Conservation (phyloP, 2,113 vertebrate species). For the Piliocolobus tephrosceles region DNA sequence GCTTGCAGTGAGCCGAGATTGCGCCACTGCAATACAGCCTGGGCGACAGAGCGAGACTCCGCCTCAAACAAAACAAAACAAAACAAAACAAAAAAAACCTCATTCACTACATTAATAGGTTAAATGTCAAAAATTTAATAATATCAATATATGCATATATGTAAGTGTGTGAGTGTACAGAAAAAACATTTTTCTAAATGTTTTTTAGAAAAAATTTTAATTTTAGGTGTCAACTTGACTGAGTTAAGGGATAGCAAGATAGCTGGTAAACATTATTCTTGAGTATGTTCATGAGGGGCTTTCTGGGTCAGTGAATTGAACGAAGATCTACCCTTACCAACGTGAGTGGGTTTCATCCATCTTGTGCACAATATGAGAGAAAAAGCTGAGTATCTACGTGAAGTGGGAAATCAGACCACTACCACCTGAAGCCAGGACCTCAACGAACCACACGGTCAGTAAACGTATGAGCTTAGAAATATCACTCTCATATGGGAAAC, state of each 20-base stretch:
- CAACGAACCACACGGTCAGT: background rate
- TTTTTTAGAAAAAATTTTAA: background rate
- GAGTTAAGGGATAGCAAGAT: background rate
- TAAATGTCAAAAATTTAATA: background rate
- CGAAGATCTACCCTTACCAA: background rate
- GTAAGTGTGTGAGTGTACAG: background rate
- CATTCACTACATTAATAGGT: background rate
- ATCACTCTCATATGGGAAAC: background rate
- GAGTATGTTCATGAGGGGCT: background rate
- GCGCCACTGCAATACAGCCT: rapidly evolving
- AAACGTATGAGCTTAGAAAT: background rate
- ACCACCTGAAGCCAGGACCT: too few species aligned
- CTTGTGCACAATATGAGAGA: background rate
- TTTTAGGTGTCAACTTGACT: background rate
- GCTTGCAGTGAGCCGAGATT: too few species aligned
- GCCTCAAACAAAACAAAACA: too few species aligned
- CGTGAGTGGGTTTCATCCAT: background rate
- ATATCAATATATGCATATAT: background rate
- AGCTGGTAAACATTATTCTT: background rate
- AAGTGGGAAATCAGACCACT: background rate
- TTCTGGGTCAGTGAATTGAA: background rate
- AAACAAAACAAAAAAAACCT: background rate
- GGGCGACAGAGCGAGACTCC: too few species aligned
- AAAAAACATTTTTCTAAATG: too few species aligned
- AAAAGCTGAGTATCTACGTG: background rate